Evolutionary conservation across 2,113 vertebrate genomes (phyloP).

Genomic region (Chaetodon auriga): DNA sequence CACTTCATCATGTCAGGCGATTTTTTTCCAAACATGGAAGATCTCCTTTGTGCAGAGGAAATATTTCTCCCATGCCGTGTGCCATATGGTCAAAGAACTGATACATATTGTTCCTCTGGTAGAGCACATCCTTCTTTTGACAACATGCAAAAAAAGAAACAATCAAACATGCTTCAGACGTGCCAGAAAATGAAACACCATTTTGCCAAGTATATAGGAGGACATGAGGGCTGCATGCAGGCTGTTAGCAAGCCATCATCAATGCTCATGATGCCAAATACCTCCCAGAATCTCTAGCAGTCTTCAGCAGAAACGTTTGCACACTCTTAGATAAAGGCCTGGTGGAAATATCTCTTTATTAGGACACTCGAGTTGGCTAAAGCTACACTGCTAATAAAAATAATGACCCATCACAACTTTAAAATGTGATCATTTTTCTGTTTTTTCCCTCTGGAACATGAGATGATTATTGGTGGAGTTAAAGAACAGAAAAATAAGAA

Average conservation of each 20-base stretch:
- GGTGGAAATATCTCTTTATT: too few species aligned
- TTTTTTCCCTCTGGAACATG: background rate
- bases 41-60: conserved; percentile 2
- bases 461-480: background rate
- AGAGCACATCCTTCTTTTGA: background rate
- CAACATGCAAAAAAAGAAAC: background rate
- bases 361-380: too few species aligned
- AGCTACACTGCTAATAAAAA: background rate
- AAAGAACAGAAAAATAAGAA: background rate
- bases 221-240: background rate
- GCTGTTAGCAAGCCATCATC: background rate
- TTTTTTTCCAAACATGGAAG: background rate
- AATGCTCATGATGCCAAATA: background rate
- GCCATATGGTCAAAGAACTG: background rate
- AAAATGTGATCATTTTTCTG: background rate
- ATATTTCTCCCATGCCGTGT: conserved; percentile 12
- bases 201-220: background rate
- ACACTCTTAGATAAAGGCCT: too few species aligned
- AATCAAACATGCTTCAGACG: background rate
- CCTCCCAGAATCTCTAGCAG: background rate
- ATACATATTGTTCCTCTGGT: background rate
- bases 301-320: background rate
- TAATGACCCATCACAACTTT: too few species aligned
- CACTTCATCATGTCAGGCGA: too few species aligned
- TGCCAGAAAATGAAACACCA: background rate